Conservation (phyloP, 1,140 invertebrate genomes). For the Drosophila littoralis region DNA sequence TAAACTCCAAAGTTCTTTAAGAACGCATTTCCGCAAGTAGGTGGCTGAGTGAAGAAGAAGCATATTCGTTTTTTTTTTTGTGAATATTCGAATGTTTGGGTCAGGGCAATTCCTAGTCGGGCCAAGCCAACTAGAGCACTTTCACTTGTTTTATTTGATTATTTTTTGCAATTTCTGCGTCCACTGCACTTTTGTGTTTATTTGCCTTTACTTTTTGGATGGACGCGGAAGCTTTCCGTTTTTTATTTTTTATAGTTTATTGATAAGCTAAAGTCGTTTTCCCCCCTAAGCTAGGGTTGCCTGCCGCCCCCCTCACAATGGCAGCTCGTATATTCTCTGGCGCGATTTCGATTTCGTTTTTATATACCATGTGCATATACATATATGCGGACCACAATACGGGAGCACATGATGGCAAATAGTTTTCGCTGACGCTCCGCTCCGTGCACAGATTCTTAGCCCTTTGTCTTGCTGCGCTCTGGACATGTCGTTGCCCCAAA, state of each 20-base stretch:
- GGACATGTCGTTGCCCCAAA: slow-evolving; percentile 73
- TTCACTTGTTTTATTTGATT: slow-evolving; percentile 3
- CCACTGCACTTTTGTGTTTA: slow-evolving; percentile 73
- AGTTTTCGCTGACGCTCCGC: slow-evolving; percentile 24
- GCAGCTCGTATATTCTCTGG: slow-evolving; percentile 47
- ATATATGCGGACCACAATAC: not conserved
- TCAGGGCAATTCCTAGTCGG: not conserved
- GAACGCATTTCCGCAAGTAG: too few species aligned
- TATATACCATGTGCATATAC: slow-evolving; percentile 35
- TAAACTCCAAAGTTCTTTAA: too few species aligned
- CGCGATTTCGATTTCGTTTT: slow-evolving; percentile 58
- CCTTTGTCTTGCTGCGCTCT: slow-evolving; percentile 64
- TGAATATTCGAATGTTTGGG: too few species aligned
- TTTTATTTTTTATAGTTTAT: slow-evolving; percentile 75
- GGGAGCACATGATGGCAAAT: slow-evolving; percentile 29
- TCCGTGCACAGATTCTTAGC: slow-evolving; percentile 27
- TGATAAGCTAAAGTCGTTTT: slow-evolving; percentile 69
- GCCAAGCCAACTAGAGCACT: not conserved
- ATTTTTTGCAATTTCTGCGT: slow-evolving; percentile 77
- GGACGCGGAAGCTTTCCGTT: not conserved
- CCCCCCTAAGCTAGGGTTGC: slow-evolving; percentile 51
- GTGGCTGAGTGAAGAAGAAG: too few species aligned
- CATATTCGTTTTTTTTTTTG: too few species aligned
- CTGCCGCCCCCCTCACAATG: slow-evolving; percentile 54
- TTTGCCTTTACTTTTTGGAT: slow-evolving; percentile 48